phyloP scores from a whole-genome alignment of 2,797 vertebrate genomes.

The Potorous gilbertii region DNA sequence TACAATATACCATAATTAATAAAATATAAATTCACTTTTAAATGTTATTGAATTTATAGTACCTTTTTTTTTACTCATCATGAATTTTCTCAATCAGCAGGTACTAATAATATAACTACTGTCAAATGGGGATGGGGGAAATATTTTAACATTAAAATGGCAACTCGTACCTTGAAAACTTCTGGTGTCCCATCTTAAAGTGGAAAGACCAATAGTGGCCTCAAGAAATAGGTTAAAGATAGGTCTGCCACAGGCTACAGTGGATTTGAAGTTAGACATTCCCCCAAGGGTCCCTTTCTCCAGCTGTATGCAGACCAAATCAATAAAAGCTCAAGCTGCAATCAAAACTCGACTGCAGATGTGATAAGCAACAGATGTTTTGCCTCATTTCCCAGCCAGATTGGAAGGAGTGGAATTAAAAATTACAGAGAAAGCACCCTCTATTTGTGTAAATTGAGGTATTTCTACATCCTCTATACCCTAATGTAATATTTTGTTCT shows the following conservation, averaged over 20 bases:
- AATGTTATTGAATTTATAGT: background rate
- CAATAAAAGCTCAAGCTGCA: background rate
- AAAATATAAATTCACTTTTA: background rate
- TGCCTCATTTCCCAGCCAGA: background rate
- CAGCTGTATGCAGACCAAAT: background rate
- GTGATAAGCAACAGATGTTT: background rate
- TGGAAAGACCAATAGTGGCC: too few species aligned
- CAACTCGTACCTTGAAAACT: background rate
- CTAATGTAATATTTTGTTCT: background rate
- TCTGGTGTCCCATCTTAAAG: background rate
- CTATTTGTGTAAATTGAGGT: background rate
- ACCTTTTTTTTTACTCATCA: background rate
- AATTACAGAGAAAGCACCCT: background rate
- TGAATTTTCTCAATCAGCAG: background rate
- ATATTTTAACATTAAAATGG: background rate
- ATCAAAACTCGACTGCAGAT: background rate
- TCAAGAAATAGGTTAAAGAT: background rate
- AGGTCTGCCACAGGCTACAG: rapidly evolving
- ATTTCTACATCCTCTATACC: background rate
- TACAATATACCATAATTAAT: background rate
- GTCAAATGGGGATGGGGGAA: background rate
- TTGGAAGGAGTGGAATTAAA: background rate
- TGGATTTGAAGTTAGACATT: background rate
- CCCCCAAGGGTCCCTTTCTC: background rate
- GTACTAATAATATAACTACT: background rate